A percentile compares a stretch with the other conserved stretches of the same genome.
These are phyloP conservation scores for Pseudococcus longispinus DNA, from an alignment of 2,888 invertebrate species.

Conservation along the genomic window DNA sequence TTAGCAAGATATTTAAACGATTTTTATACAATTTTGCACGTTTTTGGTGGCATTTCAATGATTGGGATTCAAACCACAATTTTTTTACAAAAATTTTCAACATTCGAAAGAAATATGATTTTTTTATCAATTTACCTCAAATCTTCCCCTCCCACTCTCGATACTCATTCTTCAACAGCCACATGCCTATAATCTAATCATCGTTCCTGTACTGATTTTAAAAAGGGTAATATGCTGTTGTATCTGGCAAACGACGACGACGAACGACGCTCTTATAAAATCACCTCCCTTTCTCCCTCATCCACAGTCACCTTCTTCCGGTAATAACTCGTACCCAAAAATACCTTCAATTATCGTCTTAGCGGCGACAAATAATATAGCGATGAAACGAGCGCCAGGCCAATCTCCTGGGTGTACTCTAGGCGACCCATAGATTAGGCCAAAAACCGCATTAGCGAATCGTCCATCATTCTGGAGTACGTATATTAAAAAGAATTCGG, in stretches of 20 bases:
- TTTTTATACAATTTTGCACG: no score
- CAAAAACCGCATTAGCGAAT: slow-evolving; percentile 20
- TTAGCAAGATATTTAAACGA: no score
- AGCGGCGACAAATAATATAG: neutral
- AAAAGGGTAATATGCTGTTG: neutral
- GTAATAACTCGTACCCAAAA: neutral
- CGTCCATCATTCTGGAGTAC: neutral
- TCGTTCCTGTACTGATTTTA: neutral
- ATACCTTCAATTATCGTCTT: neutral
- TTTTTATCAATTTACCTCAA: neutral
- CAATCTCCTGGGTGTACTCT: neutral
- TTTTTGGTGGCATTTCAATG: no score
- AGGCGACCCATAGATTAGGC: neutral
- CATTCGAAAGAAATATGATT: no score
- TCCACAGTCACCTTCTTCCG: neutral
- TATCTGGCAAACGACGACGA: neutral
- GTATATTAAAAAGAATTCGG: neutral
- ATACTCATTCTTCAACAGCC: neutral
- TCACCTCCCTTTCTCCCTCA: neutral
- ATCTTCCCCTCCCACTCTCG: neutral
- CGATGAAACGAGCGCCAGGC: neutral
- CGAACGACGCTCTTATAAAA: neutral
- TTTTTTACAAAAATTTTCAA: no score
- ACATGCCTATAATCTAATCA: neutral
- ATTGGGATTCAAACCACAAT: no score